Evolutionary conservation across 2,797 vertebrate species (phyloP).

Genomic region (Pyrocephalus nanus): DNA sequence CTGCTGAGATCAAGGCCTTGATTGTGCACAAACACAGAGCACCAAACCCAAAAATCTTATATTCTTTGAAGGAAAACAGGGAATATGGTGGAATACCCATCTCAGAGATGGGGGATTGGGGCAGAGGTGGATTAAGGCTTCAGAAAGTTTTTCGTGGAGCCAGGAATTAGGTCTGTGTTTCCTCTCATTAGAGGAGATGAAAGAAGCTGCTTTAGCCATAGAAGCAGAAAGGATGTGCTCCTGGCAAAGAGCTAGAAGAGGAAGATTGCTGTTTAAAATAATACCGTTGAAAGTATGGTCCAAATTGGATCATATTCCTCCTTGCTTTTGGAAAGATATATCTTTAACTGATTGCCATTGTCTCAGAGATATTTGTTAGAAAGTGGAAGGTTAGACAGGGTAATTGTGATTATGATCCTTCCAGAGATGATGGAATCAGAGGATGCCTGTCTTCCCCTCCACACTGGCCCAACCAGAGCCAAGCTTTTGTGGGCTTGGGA

Average conservation of each 20-base stretch:
- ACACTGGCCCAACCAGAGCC: neutral
- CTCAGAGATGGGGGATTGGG: neutral
- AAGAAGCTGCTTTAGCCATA: neutral
- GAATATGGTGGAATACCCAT: neutral
- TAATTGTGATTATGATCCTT: neutral
- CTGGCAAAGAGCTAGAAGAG: neutral
- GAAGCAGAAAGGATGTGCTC: neutral
- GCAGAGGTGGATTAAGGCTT: neutral
- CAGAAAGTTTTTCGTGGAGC: neutral
- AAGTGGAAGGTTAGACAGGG: neutral
- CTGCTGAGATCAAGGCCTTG: neutral
- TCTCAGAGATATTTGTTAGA: neutral
- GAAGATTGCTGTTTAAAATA: neutral
- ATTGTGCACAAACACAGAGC: neutral
- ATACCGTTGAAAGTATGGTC: neutral
- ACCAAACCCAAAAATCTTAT: neutral
- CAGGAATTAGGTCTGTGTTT: neutral
- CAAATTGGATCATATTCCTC: neutral
- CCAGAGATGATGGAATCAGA: neutral
- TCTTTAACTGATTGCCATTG: neutral
- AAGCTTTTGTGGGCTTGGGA: neutral
- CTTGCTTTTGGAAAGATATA: neutral
- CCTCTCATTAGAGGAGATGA: neutral
- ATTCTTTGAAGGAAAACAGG: neutral
- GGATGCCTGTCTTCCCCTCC: neutral